These are phyloP conservation scores for Mormyrus iriodes DNA, from an alignment of 2,113 vertebrate genomes.

Conservation along the genomic window DNA sequence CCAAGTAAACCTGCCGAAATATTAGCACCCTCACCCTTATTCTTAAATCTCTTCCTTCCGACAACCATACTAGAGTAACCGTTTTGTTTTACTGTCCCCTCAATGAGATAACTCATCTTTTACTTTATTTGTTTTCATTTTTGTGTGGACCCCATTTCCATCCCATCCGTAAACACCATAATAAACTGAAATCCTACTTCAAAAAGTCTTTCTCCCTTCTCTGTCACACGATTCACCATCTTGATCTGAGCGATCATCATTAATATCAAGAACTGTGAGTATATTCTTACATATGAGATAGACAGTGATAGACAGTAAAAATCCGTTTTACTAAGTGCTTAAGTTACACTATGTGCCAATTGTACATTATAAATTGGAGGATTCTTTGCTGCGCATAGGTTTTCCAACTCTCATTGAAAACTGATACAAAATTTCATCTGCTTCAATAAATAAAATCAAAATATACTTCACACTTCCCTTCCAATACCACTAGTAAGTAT, in stretches of 20 bases:
- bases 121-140: background rate
- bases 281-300: background rate
- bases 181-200: background rate
- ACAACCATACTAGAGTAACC: background rate
- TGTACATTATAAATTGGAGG: background rate
- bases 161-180: background rate
- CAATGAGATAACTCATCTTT: background rate
- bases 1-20: background rate
- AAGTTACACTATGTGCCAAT: background rate
- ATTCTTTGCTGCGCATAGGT: background rate
- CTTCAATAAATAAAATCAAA: background rate
- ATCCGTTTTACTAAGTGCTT: background rate
- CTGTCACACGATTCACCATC: background rate
- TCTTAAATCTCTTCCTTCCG: background rate
- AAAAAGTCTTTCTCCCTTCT: background rate
- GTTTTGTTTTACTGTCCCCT: background rate
- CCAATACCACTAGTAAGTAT: background rate
- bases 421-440: background rate
- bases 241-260: background rate
- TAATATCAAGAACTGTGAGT: background rate
- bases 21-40: background rate
- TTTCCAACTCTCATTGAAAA: background rate
- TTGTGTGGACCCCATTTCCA: background rate
- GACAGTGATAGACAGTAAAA: background rate
- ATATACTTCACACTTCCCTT: background rate